Percentiles rank a stretch among this genome's conserved stretches.
Conservation (phyloP, 2,888 invertebrate genomes). For the Anorthoa munda region DNA sequence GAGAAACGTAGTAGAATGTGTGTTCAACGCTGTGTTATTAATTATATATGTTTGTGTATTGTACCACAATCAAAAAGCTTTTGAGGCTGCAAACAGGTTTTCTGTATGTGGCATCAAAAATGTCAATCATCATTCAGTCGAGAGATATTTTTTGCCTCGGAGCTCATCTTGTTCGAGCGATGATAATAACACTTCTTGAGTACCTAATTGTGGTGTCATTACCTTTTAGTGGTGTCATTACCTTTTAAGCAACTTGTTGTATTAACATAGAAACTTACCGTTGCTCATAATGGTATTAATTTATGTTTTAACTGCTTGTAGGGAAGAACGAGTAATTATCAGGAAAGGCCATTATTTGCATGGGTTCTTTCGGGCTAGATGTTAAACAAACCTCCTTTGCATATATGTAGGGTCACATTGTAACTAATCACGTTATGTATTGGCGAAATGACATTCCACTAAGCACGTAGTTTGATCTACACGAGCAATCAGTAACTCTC, state of each 20-base stretch:
- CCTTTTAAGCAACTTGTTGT: constrained; percentile 69
- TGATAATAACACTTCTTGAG: constrained; percentile 75
- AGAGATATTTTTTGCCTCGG: constrained; percentile 70
- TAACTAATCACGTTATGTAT: no score
- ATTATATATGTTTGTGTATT: constrained; percentile 27
- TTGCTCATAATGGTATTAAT: constrained; percentile 56
- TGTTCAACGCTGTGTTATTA: constrained; percentile 26
- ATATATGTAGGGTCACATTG: no score
- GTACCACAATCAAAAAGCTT: constrained; percentile 62
- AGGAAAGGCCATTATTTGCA: no score
- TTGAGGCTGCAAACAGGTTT: constrained; percentile 71
- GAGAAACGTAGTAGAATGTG: constrained; percentile 17
- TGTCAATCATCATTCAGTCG: constrained; percentile 78
- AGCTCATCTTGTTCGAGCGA: constrained; percentile 70
- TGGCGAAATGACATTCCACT: no score
- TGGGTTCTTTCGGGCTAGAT: no score
- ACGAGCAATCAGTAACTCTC: no score
- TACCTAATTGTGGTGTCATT: constrained; percentile 76
- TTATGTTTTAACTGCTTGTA: constrained; percentile 47
- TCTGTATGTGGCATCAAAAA: constrained; percentile 69
- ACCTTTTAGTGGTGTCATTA: constrained; percentile 74
- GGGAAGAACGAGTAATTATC: no score
- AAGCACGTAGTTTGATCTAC: no score
- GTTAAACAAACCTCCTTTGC: no score
- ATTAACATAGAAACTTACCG: constrained; percentile 73